Evolutionary conservation across 1,140 invertebrate genomes (phyloP), one percentile per base, ranked within the genome.

Genomic region (Calliopsis andreniformis): DNA sequence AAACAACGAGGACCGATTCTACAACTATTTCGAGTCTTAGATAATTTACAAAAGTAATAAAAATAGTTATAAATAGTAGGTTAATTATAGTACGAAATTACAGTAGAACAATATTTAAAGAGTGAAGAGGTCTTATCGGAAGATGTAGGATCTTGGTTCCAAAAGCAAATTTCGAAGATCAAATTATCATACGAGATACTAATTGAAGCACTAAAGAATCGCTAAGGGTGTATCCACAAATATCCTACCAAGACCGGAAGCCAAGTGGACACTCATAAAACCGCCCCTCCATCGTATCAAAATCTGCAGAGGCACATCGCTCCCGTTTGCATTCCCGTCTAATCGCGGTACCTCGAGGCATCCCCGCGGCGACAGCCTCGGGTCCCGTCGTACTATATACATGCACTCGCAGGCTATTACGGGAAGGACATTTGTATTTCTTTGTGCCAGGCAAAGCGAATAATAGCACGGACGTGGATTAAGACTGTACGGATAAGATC

Each of bases 391-490:
- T 39, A 39, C 10, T 62, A 47, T 76, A 66, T 56, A 61, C 67
- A 76, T 81, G 62, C 76, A 64, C 70, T 64, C 30, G 66, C 56
- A 59, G 56, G 69, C 72, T 66, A 75, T 84, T 82, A 80, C 72
- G 66, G 51, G 63, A 45, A 55, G 63, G 80, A 75, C 63, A 82
- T 82, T 82, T 82, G 76, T 82, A 78, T 78, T 82, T 71, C 75
- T 82, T 82, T 77, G 67, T 82, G 62, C 73, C 73, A 66, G 61
- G 80, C 80, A 71, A 76, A 78, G 76, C 79, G 79, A 70, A 87
- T 86, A 84, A 84, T 80, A 80, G 81, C 82, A 35, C 81, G 88
- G 73, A 84, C 66, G 75, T 70, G 80, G 79, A 82, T 82, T 82
- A 82, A 82, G 80, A 76, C 79, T 80, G 75, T 64, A 64, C 56